Conservation (phyloP, 2,113 vertebrate genomes). For the Gymnocephalus cernua region DNA sequence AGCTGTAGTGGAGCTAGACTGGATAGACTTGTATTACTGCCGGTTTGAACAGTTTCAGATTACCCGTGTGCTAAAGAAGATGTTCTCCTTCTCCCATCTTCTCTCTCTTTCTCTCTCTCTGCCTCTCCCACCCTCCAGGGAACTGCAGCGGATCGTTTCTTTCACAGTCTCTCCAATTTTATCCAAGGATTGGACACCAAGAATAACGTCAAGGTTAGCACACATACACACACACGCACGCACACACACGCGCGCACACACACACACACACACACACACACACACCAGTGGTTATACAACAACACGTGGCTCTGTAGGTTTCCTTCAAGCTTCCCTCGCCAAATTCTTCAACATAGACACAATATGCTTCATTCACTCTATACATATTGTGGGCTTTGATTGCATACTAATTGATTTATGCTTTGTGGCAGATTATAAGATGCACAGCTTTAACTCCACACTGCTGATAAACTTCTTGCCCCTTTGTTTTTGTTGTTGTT, state of each 20-base stretch:
- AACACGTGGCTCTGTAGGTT: background rate
- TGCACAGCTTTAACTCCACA: background rate
- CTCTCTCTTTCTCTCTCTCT: conserved; percentile 1
- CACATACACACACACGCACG: conserved; percentile 1
- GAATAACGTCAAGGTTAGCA: conserved; percentile 94
- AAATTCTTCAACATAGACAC: background rate
- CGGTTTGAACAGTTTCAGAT: conserved; percentile 14
- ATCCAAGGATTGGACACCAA: conserved; percentile 93
- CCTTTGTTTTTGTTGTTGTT: background rate
- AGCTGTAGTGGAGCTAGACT: background rate
- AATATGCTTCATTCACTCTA: background rate
- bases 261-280: conserved; percentile 7
- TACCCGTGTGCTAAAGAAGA: conserved; percentile 2
- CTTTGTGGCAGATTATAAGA: background rate
- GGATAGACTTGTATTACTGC: background rate
- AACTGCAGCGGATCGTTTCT: conserved; percentile 92
- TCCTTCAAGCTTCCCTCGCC: background rate
- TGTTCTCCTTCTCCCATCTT: background rate
- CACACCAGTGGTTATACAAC: conserved; percentile 17
- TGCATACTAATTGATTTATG: background rate
- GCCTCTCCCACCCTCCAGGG: conserved; percentile 80
- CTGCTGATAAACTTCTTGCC: background rate
- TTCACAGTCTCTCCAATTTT: conserved; percentile 90
- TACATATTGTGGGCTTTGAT: conserved; percentile 3
- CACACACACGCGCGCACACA: conserved; percentile 12